A percentile compares a stretch with the other conserved stretches of the same genome.
phyloP scores from a whole-genome alignment of 2,797 vertebrate species.

The Acipenser oxyrinchus region DNA sequence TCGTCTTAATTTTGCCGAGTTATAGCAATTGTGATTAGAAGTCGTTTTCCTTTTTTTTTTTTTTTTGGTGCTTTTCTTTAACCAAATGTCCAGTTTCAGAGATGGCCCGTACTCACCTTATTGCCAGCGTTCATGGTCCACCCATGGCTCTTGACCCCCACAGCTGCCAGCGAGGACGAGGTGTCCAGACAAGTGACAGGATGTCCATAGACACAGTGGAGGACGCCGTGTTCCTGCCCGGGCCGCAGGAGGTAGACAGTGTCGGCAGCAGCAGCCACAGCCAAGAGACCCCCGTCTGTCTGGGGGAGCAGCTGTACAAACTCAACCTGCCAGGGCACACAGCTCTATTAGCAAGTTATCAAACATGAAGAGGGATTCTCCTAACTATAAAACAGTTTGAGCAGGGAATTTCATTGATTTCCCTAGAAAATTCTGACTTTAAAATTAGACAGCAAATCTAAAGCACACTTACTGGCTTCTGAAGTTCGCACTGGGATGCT shows the following conservation, averaged over 20 bases:
- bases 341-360: slow-evolving; percentile 1
- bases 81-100: not conserved
- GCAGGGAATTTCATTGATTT: no score
- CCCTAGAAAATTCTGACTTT: no score
- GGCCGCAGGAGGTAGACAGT: slow-evolving; percentile 70
- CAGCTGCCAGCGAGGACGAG: slow-evolving; percentile 59
- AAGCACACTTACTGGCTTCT: slow-evolving; percentile 70
- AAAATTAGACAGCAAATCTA: no score
- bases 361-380: no score
- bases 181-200: slow-evolving; percentile 84
- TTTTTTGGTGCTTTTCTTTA: not conserved
- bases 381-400: no score
- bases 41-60: no score
- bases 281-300: slow-evolving; percentile 48
- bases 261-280: slow-evolving; percentile 68
- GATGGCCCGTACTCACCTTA: slow-evolving; percentile 62
- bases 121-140: slow-evolving; percentile 86
- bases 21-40: no score
- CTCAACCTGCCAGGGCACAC: slow-evolving; percentile 54
- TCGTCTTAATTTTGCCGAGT: no score
- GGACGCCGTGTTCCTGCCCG: slow-evolving; percentile 51
- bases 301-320: slow-evolving; percentile 62
- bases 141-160: slow-evolving; percentile 80
- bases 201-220: slow-evolving; percentile 82
- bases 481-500: slow-evolving; percentile 55